Base-by-base conservation (phyloP, 2,797 vertebrate genomes). In the Lerista edwardsae region DNA sequence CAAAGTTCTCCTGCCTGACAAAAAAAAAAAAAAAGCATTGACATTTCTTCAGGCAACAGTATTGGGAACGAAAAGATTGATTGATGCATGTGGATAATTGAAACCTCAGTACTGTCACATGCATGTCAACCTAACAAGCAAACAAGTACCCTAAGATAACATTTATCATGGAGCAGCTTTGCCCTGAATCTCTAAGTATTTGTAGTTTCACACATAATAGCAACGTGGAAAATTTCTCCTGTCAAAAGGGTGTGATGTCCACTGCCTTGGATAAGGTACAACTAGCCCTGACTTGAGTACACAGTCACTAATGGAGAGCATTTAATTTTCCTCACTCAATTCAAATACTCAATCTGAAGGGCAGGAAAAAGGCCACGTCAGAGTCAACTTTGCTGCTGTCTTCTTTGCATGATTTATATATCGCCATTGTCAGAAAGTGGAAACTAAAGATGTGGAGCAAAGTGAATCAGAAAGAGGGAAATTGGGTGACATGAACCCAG, bases 21-120 rank as follows among this genome's bases (percentile, higher is more conserved):
- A 94, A 94, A 96, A 95, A 96, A 96, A 95, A 96, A 97, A 94
- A 95, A 96, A 95, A 96, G 90, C 95, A 95, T 94, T 96, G 95
- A 96, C 94, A 96, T 96, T 96, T 96, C 95, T 95, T 92, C 93
- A 95, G 95, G 95, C 94, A 96, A 93, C 90, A 89, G 84, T 95
- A 93, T 85, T 93, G 93, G 93, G 92, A 96, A 96, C 90, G 51
- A 93, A 94, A 93, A 95, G 95, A 96, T 93, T 96, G 96, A 97
- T 96, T 95, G 95, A 96, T 96, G 91, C 93, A 94, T 94, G 93
- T 61, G 93, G 93, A 95, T 96, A 96, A 97, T 95, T 96, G 95
- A 97, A 96, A 95, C 92, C 92, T 96, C 94, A 95, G 92, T 90
- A 90, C 86, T 93, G 95, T 95, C 95, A 96, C 92, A 91, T 87